Evolutionary conservation across 2,797 vertebrate genomes (phyloP), one percentile per base, ranked within the genome.

Genomic region (Octomys mimax): DNA sequence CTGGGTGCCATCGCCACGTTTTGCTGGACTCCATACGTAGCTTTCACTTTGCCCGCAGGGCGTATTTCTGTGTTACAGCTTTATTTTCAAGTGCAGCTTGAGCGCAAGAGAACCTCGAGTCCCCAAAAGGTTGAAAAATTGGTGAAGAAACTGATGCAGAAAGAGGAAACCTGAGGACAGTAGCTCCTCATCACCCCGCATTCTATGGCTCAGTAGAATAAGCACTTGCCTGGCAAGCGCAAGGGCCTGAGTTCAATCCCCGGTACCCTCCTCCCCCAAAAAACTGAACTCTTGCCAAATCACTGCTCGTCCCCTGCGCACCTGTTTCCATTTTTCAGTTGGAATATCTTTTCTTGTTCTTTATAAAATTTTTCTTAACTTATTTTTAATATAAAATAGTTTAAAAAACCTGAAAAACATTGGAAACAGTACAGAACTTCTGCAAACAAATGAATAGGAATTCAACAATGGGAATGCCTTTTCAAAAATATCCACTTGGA

Each of bases 61-160:
- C 94, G 18, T 81, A 96, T 89, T 93, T 82, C 85, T 93, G 52
- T 89, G 52, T 90, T 80, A 89, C 81, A 95, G 93, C 66, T 95
- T 92, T 95, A 92, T 97, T 96, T 96, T 96, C 92, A 92, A 95
- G 61, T 78, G 71, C 68, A 95, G 33, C 87, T 84, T 88, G 66
- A 95, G 82, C 66, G 49, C 21, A 95, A 49, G 78, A 73, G 92
- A 90, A 88, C 61, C 66, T 89, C 3, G 18, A 61, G 16, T n/a
- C 80, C 57, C 52, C 21, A 68, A 93, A 95, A 96, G 92, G 59
- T 84, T 93, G 88, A 96, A 96, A 95, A 95, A 95, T 82, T 93
- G 92, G 77, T 85, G 85, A 95, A 96, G 90, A 95, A 87, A 96
- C 87, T 87, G 77, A 92, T 81, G 61, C 26, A 85, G 81, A 96